phyloP scores from a whole-genome alignment of 1,140 invertebrate species.

The Rhagoletis zephyria region DNA sequence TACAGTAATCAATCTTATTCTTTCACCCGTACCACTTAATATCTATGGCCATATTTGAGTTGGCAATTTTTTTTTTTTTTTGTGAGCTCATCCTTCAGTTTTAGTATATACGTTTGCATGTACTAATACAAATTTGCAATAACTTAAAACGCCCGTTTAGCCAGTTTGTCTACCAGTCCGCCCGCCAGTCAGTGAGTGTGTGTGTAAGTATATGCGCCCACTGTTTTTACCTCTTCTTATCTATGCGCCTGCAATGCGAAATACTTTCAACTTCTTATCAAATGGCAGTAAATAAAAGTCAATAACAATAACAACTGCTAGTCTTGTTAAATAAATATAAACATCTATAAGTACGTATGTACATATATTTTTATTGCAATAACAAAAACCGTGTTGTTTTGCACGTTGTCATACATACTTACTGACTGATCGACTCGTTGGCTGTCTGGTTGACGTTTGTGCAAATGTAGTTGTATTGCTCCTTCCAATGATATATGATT shows the following conservation, averaged over 20 bases:
- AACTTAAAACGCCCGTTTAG: neutral
- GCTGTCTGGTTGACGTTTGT: neutral
- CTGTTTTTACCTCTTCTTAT: neutral
- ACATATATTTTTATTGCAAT: neutral
- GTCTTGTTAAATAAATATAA: neutral
- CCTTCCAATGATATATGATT: neutral
- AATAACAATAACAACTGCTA: conserved; percentile 16
- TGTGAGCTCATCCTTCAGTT: conserved; percentile 13
- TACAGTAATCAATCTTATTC: neutral
- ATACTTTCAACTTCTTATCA: conserved; percentile 51
- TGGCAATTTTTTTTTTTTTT: neutral
- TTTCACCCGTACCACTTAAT: neutral
- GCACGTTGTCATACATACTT: neutral
- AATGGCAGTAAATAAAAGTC: conserved; percentile 42
- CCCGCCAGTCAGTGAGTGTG: neutral
- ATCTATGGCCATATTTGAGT: no score
- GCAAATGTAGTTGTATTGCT: neutral
- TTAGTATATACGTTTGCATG: neutral
- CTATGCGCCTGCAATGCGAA: conserved; percentile 51
- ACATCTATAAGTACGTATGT: neutral
- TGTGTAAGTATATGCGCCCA: neutral
- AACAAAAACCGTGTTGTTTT: neutral
- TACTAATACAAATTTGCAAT: neutral
- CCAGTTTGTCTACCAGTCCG: conserved; percentile 31
- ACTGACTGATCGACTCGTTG: neutral